These are phyloP conservation scores for Enteromius radiatus DNA, from an alignment of 2,797 vertebrate genomes.

Conservation along the genomic window DNA sequence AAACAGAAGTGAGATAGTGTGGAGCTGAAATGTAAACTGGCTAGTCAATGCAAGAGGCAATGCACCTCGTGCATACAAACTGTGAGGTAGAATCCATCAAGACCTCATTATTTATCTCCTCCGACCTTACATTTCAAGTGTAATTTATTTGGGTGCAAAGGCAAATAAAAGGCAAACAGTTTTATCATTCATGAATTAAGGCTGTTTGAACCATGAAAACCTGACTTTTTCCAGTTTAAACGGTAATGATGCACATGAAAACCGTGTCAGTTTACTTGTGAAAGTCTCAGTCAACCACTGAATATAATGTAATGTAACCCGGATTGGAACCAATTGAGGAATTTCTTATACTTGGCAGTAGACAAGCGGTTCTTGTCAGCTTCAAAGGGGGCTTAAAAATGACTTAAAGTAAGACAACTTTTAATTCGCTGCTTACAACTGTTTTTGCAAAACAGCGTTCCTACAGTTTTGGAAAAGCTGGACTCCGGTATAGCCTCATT, in stretches of 20 bases:
- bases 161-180: conserved; percentile 17
- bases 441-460: not conserved
- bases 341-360: not conserved
- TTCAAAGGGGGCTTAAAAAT: not conserved
- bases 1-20: not conserved
- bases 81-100: not conserved
- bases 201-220: not conserved
- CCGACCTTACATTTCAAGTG: not conserved
- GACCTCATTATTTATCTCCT: conserved; percentile 7
- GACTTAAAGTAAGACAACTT: not conserved
- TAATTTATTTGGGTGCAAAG: conserved; percentile 1
- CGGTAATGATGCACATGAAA: not conserved
- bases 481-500: not conserved
- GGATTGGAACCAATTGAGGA: not conserved
- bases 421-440: not conserved
- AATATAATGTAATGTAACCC: not conserved
- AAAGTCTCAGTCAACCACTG: not conserved
- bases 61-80: conserved; percentile 18
- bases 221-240: not conserved
- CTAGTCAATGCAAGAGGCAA: conserved; percentile 33
- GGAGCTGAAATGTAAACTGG: conserved; percentile 31
- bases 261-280: not conserved
- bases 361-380: not conserved
- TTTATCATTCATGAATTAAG: conserved; percentile 12
- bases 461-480: not conserved